phyloP scores from a whole-genome alignment of 2,797 vertebrate genomes.

The Bradypus variegatus region DNA sequence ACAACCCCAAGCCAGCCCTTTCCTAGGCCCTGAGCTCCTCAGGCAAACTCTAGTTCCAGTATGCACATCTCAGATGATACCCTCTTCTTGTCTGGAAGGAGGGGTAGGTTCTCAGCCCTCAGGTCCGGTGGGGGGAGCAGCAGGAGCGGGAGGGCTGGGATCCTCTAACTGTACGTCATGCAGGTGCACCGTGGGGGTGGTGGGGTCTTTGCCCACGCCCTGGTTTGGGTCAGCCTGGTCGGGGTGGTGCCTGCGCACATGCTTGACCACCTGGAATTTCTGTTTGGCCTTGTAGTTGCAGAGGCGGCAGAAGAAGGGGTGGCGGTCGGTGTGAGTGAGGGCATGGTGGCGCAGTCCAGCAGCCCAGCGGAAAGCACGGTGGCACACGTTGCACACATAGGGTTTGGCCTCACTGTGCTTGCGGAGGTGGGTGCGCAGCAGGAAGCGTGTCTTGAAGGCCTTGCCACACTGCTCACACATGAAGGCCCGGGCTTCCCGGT shows the following conservation, averaged over 20 bases:
- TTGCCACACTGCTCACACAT: constrained; percentile 98
- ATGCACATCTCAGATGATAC: neutral
- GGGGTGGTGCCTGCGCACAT: constrained; percentile 89
- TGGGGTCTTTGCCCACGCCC: constrained; percentile 85
- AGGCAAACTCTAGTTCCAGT: neutral
- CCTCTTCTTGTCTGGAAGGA: neutral
- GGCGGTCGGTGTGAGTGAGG: constrained; percentile 92
- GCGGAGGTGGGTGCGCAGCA: constrained; percentile 93
- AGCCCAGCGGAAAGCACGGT: constrained; percentile 91
- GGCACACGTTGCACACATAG: constrained; percentile 85
- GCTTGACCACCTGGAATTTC: constrained; percentile 97
- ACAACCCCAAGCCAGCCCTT: neutral
- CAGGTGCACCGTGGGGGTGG: constrained; percentile 74
- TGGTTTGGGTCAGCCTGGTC: constrained; percentile 75
- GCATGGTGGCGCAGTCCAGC: constrained; percentile 94
- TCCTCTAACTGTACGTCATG: constrained; percentile 78
- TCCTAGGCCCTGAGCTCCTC: neutral
- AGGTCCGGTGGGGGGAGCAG: constrained; percentile 42
- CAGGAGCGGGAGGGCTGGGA: neutral
- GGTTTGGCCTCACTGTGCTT: constrained; percentile 91
- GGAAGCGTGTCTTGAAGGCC: constrained; percentile 94
- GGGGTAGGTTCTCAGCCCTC: constrained; percentile 30
- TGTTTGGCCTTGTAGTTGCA: constrained; percentile 95
- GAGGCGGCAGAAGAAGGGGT: constrained; percentile 90
- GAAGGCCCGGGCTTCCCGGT: constrained; percentile 86